Conservation (phyloP, 2,113 vertebrate genomes). For the Gnathochromis pfefferi region DNA sequence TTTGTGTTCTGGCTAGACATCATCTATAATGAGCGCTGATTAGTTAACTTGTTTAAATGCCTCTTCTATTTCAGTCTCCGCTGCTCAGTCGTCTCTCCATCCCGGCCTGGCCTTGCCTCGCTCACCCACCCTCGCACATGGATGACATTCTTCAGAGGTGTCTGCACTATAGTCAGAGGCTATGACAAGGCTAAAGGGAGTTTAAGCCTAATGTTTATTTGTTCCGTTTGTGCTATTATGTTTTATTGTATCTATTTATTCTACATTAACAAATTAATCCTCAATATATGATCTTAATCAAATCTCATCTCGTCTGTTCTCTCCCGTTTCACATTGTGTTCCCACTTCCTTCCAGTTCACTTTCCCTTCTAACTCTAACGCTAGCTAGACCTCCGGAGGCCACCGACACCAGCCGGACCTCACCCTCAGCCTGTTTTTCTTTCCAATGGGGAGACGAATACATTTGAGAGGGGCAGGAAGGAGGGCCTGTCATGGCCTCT, state of each 20-base stretch:
- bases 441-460: slow-evolving; percentile 54
- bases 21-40: slow-evolving; percentile 70
- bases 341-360: background rate
- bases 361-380: background rate
- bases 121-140: slow-evolving; percentile 4
- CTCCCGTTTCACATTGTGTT: background rate
- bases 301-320: background rate
- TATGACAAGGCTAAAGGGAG: background rate
- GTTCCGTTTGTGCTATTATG: background rate
- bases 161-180: slow-evolving; percentile 20
- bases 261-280: background rate
- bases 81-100: slow-evolving; percentile 24
- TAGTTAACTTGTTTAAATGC: slow-evolving; percentile 70
- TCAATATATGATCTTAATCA: background rate
- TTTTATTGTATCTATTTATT: background rate
- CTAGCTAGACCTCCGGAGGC: background rate
- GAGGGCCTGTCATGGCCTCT: slow-evolving; percentile 27
- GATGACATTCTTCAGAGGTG: slow-evolving; percentile 56
- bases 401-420: slow-evolving; percentile 49
- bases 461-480: slow-evolving; percentile 27
- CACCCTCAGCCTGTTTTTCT: slow-evolving; percentile 53
- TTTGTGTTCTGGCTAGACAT: slow-evolving; percentile 75
- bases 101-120: background rate
- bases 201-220: background rate
- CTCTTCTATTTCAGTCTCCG: slow-evolving; percentile 58